Conservation (phyloP, 2,797 vertebrate genomes). For the Smutsia temminckii region DNA sequence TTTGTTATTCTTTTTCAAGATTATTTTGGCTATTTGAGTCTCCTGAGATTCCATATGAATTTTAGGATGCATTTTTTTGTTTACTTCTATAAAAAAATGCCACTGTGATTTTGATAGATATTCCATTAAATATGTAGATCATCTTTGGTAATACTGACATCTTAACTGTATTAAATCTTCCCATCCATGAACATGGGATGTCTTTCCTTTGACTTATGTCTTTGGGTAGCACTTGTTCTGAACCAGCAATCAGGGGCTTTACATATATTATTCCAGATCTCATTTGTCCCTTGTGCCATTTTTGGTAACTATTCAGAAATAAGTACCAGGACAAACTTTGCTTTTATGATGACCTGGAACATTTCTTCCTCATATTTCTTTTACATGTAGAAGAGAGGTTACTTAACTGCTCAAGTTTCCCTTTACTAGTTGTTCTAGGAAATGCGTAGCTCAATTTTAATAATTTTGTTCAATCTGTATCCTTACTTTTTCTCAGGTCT, state of each 20-base stretch:
- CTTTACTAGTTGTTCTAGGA: conserved; percentile 1
- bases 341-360: background rate
- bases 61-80: background rate
- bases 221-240: conserved; percentile 8
- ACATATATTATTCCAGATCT: background rate
- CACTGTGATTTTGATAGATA: background rate
- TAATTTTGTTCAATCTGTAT: background rate
- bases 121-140: background rate
- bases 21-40: background rate
- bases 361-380: background rate
- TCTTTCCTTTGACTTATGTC: background rate
- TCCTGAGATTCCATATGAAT: background rate
- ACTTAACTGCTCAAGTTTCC: background rate
- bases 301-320: background rate
- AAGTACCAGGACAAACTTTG: background rate
- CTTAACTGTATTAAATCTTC: background rate
- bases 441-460: background rate
- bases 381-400: background rate
- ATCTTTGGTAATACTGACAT: background rate
- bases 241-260: background rate
- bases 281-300: background rate
- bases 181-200: background rate
- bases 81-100: background rate
- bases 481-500: background rate
- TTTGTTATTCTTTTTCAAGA: background rate